These are phyloP conservation scores for Drosophila ambigua DNA, from an alignment of 1,140 invertebrate genomes.

Conservation along the genomic window DNA sequence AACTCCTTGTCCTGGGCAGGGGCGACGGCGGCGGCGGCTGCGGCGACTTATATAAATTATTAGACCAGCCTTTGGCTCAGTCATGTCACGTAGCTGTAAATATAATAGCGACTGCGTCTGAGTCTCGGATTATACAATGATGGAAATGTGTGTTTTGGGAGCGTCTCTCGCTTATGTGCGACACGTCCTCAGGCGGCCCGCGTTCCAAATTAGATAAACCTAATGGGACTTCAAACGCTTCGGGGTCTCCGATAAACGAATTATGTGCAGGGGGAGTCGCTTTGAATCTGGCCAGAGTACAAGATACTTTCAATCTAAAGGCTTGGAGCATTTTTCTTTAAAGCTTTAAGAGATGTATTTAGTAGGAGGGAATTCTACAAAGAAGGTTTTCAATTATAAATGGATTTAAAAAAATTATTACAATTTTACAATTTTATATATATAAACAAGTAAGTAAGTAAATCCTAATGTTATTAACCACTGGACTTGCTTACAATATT, in stretches of 20 bases:
- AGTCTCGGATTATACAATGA: constrained; percentile 47
- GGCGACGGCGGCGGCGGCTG: background rate
- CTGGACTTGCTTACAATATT: too few relatives aligned
- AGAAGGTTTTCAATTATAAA: too few relatives aligned
- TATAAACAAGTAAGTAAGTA: too few relatives aligned
- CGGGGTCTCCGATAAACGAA: background rate
- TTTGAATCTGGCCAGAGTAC: too few relatives aligned
- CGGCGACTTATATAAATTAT: constrained; percentile 46
- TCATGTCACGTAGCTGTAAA: constrained; percentile 47
- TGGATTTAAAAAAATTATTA: too few relatives aligned
- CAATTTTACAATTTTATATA: too few relatives aligned
- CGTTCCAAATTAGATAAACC: constrained; percentile 20
- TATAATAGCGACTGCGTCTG: constrained; percentile 21
- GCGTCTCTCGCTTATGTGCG: constrained; percentile 46
- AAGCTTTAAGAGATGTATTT: too few relatives aligned
- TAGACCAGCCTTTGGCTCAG: constrained; percentile 41
- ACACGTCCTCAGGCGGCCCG: constrained; percentile 27
- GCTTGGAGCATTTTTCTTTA: too few relatives aligned
- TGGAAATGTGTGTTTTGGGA: constrained; percentile 51
- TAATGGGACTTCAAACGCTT: constrained; percentile 12
- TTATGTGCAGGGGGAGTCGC: too few relatives aligned
- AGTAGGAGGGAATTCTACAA: too few relatives aligned
- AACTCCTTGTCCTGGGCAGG: background rate
- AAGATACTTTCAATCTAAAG: too few relatives aligned
- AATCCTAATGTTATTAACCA: too few relatives aligned